Percentiles rank a stretch among this genome's conserved stretches.
phyloP scores from a whole-genome alignment of 2,888 invertebrate genomes.

The Sepioteuthis lessoniana region DNA sequence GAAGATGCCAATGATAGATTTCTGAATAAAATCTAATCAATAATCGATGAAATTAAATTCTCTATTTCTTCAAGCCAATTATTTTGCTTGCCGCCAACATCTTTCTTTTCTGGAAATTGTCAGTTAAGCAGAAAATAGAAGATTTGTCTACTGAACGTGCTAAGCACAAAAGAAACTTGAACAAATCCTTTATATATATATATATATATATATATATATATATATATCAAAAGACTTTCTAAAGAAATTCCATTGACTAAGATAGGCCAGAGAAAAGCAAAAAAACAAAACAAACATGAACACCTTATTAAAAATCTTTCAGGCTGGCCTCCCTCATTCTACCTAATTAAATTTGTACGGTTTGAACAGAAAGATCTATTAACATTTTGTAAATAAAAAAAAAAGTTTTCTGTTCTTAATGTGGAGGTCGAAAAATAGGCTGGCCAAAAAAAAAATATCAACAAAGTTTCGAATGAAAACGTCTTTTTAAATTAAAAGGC shows the following conservation, averaged over 20 bases:
- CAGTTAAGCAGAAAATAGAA: not conserved
- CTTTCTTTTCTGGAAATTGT: not conserved
- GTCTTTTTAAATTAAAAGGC: too few relatives aligned
- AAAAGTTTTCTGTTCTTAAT: too few relatives aligned
- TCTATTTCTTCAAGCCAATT: not conserved
- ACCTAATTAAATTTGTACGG: too few relatives aligned
- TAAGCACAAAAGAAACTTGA: not conserved
- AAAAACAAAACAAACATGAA: not conserved
- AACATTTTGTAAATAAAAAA: too few relatives aligned
- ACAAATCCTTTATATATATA: not conserved
- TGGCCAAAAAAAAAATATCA: too few relatives aligned
- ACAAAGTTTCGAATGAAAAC: too few relatives aligned
- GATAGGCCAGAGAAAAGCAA: not conserved
- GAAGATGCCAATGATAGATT: not conserved
- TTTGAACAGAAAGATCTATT: too few relatives aligned
- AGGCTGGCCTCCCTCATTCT: too few relatives aligned
- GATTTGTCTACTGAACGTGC: not conserved
- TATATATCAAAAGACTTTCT: not conserved
- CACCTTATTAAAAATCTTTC: not conserved
- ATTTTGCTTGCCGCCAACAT: not conserved
- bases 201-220: too few relatives aligned
- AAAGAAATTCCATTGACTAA: not conserved
- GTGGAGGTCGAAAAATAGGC: too few relatives aligned
- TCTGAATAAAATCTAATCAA: not conserved
- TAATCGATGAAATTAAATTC: not conserved